Evolutionary conservation across 2,797 vertebrate genomes (phyloP).

Genomic region (Decapterus maruadsi): DNA sequence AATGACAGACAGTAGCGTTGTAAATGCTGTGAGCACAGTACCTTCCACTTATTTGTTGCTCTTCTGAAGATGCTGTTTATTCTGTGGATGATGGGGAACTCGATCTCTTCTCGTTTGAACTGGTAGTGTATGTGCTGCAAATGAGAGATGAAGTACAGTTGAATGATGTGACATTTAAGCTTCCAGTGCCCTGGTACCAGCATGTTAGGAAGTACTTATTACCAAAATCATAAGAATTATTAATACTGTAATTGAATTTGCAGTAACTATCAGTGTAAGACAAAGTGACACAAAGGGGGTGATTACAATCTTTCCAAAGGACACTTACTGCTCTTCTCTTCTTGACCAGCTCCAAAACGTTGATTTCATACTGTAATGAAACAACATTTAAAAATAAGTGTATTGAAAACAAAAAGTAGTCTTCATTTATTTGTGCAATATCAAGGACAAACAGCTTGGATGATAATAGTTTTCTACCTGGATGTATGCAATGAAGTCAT

Average conservation of each 20-base stretch:
- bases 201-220: not conserved
- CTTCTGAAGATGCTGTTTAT: slow-evolving; percentile 91
- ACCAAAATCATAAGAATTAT: not conserved
- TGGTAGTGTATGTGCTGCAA: slow-evolving; percentile 91
- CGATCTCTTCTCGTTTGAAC: slow-evolving; percentile 96
- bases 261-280: not conserved
- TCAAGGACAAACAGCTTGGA: not conserved
- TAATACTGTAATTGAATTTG: not conserved
- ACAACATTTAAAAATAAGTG: not conserved
- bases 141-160: slow-evolving; percentile 2
- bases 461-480: slow-evolving; percentile 84
- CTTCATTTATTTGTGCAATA: not conserved
- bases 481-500: slow-evolving; percentile 94
- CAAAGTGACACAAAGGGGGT: not conserved
- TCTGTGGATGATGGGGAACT: slow-evolving; percentile 89
- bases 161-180: not conserved
- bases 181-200: not conserved
- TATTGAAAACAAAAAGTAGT: not conserved
- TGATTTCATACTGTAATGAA: slow-evolving; percentile 92
- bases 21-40: slow-evolving; percentile 57
- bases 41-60: slow-evolving; percentile 96
- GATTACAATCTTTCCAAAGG: not conserved
- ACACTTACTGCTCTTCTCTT: slow-evolving; percentile 92
- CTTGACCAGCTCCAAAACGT: slow-evolving; percentile 94
- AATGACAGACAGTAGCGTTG: not conserved